These are phyloP conservation scores for Eristalis arbustorum DNA, from an alignment of 2,888 invertebrate genomes.

Conservation along the genomic window DNA sequence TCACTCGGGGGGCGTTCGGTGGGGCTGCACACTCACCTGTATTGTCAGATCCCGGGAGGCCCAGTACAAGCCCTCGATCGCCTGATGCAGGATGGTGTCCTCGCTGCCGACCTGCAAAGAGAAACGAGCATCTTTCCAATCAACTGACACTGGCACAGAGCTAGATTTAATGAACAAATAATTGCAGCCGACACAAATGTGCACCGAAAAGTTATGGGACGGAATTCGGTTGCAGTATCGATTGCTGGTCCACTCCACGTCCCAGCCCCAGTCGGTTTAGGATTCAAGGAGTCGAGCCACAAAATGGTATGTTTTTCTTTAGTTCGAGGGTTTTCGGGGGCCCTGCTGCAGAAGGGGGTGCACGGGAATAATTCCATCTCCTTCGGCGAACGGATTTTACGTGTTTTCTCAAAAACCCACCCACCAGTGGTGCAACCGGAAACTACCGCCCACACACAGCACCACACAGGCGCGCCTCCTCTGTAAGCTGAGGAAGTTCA, in stretches of 20 bases:
- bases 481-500: conserved; percentile 63
- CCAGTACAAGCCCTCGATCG: conserved; percentile 73
- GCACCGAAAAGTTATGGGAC: not conserved
- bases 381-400: conserved; percentile 51
- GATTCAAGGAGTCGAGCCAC: too few relatives aligned
- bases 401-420: conserved; percentile 32
- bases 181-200: conserved; percentile 30
- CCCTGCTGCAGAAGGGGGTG: conserved; percentile 27
- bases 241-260: not conserved
- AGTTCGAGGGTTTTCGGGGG: conserved; percentile 29
- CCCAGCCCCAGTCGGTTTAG: too few relatives aligned
- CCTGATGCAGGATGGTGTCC: conserved; percentile 72
- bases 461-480: not conserved
- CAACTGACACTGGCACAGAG: conserved; percentile 1
- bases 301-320: not conserved
- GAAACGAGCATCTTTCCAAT: not conserved
- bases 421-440: conserved; percentile 21
- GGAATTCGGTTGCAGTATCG: not conserved
- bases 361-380: conserved; percentile 53
- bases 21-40: conserved; percentile 66
- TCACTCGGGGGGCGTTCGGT: not conserved
- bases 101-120: conserved; percentile 72
- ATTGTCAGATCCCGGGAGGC: conserved; percentile 73
- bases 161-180: conserved; percentile 50
- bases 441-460: conserved; percentile 47